Evolutionary conservation across 2,888 invertebrate species (phyloP).

Genomic region (Cyclophora punctaria): DNA sequence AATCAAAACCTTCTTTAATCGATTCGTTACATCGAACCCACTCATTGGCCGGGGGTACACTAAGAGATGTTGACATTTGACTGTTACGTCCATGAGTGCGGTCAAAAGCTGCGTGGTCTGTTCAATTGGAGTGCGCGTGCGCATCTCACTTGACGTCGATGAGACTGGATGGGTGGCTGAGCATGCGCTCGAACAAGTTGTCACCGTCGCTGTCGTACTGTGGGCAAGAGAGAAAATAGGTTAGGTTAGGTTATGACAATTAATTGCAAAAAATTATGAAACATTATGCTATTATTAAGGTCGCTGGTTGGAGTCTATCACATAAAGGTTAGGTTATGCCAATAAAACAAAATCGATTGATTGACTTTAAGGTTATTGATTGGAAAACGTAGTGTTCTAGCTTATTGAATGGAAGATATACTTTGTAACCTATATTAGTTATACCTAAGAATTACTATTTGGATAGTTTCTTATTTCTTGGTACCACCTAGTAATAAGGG

Average conservation of each 20-base stretch:
- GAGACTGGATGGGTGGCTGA: conserved; percentile 18
- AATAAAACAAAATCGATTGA: too few species aligned
- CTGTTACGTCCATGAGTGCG: conserved; percentile 4
- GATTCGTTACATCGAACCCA: too few species aligned
- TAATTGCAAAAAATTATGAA: not conserved
- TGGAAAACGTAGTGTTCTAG: too few species aligned
- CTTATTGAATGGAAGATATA: too few species aligned
- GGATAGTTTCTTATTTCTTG: too few species aligned
- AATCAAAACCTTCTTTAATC: too few species aligned
- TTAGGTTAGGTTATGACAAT: too few species aligned
- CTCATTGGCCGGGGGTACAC: not conserved
- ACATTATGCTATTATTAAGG: conserved; percentile 5
- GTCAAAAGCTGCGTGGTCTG: conserved; percentile 4
- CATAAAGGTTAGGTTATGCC: too few species aligned
- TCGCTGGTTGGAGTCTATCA: not conserved
- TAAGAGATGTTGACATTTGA: not conserved
- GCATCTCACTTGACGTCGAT: conserved; percentile 45
- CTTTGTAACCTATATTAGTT: too few species aligned
- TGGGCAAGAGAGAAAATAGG: conserved; percentile 10
- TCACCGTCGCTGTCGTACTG: conserved; percentile 47
- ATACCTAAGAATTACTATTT: too few species aligned
- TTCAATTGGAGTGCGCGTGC: conserved; percentile 1
- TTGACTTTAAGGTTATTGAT: too few species aligned
- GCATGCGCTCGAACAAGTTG: conserved; percentile 41
- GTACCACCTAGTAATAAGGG: too few species aligned